Base-by-base conservation (phyloP, 1,140 invertebrate genomes). In the Brachionus sp. region DNA sequence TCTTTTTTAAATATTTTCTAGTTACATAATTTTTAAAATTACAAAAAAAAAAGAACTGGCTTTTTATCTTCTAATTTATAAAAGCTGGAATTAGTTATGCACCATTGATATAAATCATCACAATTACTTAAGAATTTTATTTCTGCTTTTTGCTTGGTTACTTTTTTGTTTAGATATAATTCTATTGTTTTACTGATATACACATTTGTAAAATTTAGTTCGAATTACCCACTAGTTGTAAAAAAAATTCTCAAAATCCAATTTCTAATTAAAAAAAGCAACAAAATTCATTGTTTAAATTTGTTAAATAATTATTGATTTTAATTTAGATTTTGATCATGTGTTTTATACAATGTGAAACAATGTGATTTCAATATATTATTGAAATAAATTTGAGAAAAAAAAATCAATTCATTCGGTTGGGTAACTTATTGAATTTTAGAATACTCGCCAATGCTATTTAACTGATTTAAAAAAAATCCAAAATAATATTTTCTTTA, bases 41-140 rank as follows among this genome's bases (percentile, higher is more conserved):
- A 23, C 9, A 19, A 57, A n/a, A 19, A 57, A n/a, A 19, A 25
- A 23, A 53, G 12, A 53, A 53, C 50, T 16, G 9, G 5, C 50
- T 57, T 57, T 57, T 19, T 57, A 57, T 57, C 50, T 19, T 57
- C 16, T 57, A 57, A 25, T 57, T 57, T 57, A 10, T 57, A 57
- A 57, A 57, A 57, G 50, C 50, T 57, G 50, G 50, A 57, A 57
- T 57, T 57, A 57, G 50, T 57, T 57, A 57, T 57, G 50, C 50
- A 57, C 50, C 50, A 57, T 57, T 42, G 39, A 42, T 10, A 57
- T 6, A 57, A 57, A n/a, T 25, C 50, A 57, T 9, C 50, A 23
- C 50, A 57, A 25, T 57, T 57, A 19, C 50, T 57, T 57, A 57
- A 57, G 9, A 57, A 57, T 57, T 57, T 57, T 57, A 57, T 57